These are phyloP conservation scores for Pseudomyrmex sp. DNA, from an alignment of 1,140 invertebrate genomes.

Conservation along the genomic window DNA sequence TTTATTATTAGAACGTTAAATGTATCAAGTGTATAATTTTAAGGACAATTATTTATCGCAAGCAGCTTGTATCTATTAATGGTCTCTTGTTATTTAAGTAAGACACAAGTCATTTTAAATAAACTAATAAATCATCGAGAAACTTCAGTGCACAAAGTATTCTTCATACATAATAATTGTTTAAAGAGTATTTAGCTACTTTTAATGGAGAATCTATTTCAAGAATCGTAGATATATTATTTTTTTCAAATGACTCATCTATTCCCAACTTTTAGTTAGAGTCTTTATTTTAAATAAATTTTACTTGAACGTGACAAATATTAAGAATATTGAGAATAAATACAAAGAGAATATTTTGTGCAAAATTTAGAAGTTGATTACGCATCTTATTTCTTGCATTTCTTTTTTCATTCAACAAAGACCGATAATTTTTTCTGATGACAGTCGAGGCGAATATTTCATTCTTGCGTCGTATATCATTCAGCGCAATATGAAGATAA, in stretches of 20 bases:
- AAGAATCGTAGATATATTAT: no score
- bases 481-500: conserved; percentile 51
- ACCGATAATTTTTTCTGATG: conserved; percentile 9
- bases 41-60: not conserved
- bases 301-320: not conserved
- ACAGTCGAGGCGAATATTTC: conserved; percentile 53
- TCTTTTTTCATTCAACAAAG: not conserved
- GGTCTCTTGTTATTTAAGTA: not conserved
- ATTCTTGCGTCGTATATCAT: conserved; percentile 48
- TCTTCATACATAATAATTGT: not conserved
- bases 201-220: not conserved
- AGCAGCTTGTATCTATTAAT: not conserved
- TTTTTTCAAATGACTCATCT: not conserved
- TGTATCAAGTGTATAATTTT: not conserved
- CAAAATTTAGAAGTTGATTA: conserved; percentile 1
- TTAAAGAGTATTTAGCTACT: not conserved
- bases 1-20: not conserved
- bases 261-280: not conserved
- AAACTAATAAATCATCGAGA: not conserved
- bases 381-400: not conserved
- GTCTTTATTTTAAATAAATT: not conserved
- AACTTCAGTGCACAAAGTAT: not conserved
- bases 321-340: conserved; percentile 8
- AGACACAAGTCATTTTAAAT: not conserved
- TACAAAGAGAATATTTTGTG: no score